These are phyloP conservation scores for Tineola bisselliella DNA, from an alignment of 2,888 invertebrate species.

Conservation along the genomic window DNA sequence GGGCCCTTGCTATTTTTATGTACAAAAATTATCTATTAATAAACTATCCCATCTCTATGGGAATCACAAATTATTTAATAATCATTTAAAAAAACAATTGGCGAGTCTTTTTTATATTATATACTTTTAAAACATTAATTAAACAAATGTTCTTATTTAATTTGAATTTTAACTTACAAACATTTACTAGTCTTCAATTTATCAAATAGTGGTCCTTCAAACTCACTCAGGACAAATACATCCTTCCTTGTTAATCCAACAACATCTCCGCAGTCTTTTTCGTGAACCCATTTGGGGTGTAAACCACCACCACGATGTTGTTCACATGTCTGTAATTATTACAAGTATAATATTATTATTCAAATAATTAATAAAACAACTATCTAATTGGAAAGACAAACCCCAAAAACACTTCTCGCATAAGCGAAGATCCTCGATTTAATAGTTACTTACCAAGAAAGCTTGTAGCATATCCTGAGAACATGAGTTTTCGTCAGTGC, in stretches of 20 bases:
- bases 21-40: too few species aligned
- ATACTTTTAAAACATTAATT: too few species aligned
- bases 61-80: too few species aligned
- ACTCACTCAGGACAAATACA: slow-evolving; percentile 81
- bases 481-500: slow-evolving; percentile 59
- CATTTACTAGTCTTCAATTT: slow-evolving; percentile 72
- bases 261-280: slow-evolving; percentile 68
- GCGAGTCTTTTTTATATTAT: too few species aligned
- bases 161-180: slow-evolving; percentile 70
- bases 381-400: too few species aligned
- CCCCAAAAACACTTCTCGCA: too few species aligned
- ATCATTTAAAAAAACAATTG: too few species aligned
- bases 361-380: too few species aligned
- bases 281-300: slow-evolving; percentile 71
- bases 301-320: slow-evolving; percentile 66
- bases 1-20: too few species aligned
- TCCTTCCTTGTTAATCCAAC: slow-evolving; percentile 72
- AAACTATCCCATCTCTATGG: too few species aligned
- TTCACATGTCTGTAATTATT: slow-evolving; percentile 58
- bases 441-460: slow-evolving; percentile 68
- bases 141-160: too few species aligned
- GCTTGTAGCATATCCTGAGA: slow-evolving; percentile 70
- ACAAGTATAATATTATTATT: neutral
- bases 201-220: slow-evolving; percentile 77
- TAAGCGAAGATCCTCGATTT: too few species aligned